Conservation (phyloP, 2,797 vertebrate species). For the Sparus aurata region DNA sequence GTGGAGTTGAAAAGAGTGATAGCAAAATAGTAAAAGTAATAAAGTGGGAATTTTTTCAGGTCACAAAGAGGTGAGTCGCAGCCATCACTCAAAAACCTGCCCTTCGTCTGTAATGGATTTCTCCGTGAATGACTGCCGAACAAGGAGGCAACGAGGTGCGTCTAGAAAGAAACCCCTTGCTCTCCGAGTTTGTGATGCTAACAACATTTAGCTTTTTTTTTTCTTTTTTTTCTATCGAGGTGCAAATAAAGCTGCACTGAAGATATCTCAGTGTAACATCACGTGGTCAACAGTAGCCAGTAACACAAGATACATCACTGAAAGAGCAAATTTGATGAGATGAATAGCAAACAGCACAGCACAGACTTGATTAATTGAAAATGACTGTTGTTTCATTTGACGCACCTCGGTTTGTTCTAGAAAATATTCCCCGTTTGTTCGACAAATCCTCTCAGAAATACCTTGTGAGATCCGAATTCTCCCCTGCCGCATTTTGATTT, state of each 20-base stretch:
- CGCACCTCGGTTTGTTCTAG: neutral
- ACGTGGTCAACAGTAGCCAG: neutral
- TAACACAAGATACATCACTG: neutral
- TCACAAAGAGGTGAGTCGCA: constrained; percentile 54
- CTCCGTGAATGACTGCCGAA: constrained; percentile 40
- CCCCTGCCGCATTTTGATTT: constrained; percentile 39
- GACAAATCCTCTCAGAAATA: constrained; percentile 42
- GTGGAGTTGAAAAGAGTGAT: constrained; percentile 36
- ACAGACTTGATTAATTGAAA: constrained; percentile 9
- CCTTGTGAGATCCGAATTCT: constrained; percentile 29
- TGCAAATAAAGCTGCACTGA: neutral
- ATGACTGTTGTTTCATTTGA: constrained; percentile 12
- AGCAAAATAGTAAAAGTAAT: constrained; percentile 55
- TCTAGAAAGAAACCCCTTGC: constrained; percentile 15
- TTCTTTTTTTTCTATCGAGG: neutral
- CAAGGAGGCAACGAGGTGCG: constrained; percentile 6
- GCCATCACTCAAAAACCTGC: constrained; percentile 53
- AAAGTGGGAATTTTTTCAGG: constrained; percentile 48
- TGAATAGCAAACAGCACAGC: neutral
- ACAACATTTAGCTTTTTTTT: neutral
- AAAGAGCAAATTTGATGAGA: neutral
- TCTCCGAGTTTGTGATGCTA: constrained; percentile 11
- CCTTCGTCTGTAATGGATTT: constrained; percentile 56
- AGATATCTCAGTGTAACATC: constrained; percentile 10
- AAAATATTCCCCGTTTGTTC: constrained; percentile 32